Evolutionary conservation across 2,888 invertebrate species (phyloP), one percentile per base, ranked within the genome.

Genomic region (Netelia fuscicornis): DNA sequence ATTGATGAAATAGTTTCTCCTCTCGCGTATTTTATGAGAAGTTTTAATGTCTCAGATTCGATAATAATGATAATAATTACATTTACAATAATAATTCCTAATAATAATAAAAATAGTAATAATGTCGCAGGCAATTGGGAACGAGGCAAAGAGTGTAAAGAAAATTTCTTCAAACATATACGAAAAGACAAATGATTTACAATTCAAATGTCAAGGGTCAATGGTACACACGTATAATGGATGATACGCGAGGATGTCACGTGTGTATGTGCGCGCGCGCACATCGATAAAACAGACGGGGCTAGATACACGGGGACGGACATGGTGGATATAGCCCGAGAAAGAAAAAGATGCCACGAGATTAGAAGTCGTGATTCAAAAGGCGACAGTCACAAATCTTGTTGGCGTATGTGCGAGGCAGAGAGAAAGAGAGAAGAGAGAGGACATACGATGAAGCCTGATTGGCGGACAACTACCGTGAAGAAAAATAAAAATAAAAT

Each of bases 281-380:
- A 37, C 37, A 37, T 37, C 20, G 17, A n/a, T 20, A 74, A 37
- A 48, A 48, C 25, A 30, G 62, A 9, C 23, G 54, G 62, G 13
- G 60, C 1, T 42, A 37, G 25, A 42, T 54, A 13, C n/a, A 52
- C 23, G 17, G 17, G 58, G 17, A 20, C 58, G 74, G 17, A 20
- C 6, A 1, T 9, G 52, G 42, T 13, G 23, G 25, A 42, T 42
- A 48, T 68, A 54, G 25, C 65, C 62, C n/a, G 20, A 56, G 10
- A 67, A 72, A 85, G 60, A 85, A 79, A 76, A 79, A 79, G 79
- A 85, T 79, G 76, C 44, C 58, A 79, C 71, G 79, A 79, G 82
- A 85, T 85, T 85, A 82, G 82, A 85, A 85, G 82, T 82, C 82
- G 85, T 80, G 85, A 85, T 82, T 85, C 82, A 79, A 85, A 79